A percentile compares a stretch with the other conserved stretches of the same genome.
These are phyloP conservation scores for Clamator glandarius DNA, from an alignment of 2,797 vertebrate genomes.

Conservation along the genomic window DNA sequence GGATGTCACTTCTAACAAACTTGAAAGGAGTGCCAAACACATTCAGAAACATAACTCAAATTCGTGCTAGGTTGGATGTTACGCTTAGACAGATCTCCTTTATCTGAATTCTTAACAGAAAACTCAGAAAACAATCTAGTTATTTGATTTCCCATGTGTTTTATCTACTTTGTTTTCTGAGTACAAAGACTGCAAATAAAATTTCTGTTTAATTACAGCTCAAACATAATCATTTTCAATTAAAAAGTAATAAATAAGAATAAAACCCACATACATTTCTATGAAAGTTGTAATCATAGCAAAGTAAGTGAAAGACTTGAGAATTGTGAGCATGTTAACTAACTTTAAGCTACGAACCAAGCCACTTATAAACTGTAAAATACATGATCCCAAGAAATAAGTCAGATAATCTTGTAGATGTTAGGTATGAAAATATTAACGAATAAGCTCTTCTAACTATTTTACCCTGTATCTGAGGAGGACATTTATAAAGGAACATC, in stretches of 20 bases:
- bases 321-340: neutral
- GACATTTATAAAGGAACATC: neutral
- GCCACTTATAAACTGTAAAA: neutral
- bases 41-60: neutral
- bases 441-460: neutral
- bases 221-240: neutral
- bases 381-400: neutral
- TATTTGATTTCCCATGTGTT: neutral
- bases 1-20: neutral
- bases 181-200: neutral
- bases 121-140: neutral
- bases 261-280: neutral
- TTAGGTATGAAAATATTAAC: neutral
- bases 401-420: neutral
- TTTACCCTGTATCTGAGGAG: neutral
- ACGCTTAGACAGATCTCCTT: neutral
- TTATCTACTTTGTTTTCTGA: neutral
- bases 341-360: neutral
- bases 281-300: neutral
- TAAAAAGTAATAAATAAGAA: neutral
- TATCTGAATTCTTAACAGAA: neutral
- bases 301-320: neutral
- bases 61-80: neutral
- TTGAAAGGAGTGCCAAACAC: neutral
- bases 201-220: neutral